Evolutionary conservation across 2,888 invertebrate genomes (phyloP).

Genomic region (Hirtodrosophila alboralis): DNA sequence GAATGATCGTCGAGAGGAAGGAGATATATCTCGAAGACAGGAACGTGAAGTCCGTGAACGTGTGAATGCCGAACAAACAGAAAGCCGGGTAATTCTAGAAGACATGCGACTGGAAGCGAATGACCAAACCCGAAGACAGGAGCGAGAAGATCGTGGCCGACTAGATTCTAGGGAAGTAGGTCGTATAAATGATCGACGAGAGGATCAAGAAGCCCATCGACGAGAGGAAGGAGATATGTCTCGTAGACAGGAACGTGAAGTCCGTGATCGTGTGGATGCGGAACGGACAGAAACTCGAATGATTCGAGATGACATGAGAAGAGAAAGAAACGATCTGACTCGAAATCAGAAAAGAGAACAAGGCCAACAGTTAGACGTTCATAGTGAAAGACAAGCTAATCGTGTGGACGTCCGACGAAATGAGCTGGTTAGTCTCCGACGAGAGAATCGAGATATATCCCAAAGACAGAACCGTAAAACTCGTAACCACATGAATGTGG

Average conservation of each 20-base stretch:
- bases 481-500: background rate
- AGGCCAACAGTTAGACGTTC: background rate
- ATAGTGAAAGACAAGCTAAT: background rate
- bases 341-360: slow-evolving; percentile 7
- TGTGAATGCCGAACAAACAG: background rate
- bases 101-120: background rate
- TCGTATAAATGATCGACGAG: slow-evolving; percentile 4
- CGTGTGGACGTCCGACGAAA: slow-evolving; percentile 3
- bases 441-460: slow-evolving; percentile 6
- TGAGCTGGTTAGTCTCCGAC: background rate
- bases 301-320: background rate
- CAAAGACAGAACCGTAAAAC: slow-evolving; percentile 8
- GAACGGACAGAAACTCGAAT: background rate
- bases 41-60: slow-evolving; percentile 8
- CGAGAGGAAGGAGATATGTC: slow-evolving; percentile 6
- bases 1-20: slow-evolving; percentile 5
- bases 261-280: background rate
- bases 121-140: background rate
- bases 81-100: background rate
- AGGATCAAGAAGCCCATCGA: too few species aligned
- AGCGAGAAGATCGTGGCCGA: slow-evolving; percentile 4
- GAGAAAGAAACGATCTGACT: background rate
- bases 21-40: slow-evolving; percentile 8
- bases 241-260: slow-evolving; percentile 11
- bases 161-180: background rate